These are phyloP conservation scores for Epinotia bilunana DNA, from an alignment of 2,888 invertebrate species.

Conservation along the genomic window DNA sequence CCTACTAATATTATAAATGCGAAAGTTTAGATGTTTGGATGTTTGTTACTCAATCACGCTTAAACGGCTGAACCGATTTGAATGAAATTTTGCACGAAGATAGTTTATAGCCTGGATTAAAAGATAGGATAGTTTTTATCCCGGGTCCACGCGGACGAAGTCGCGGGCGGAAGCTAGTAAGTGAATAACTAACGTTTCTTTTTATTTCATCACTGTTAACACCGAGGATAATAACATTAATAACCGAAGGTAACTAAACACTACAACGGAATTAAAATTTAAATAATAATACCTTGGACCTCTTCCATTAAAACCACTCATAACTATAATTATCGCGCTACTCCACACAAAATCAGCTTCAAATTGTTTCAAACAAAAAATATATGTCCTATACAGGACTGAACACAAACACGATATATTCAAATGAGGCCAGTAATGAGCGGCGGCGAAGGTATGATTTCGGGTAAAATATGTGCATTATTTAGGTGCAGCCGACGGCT, in stretches of 20 bases:
- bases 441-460: slow-evolving; percentile 45
- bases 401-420: slow-evolving; percentile 47
- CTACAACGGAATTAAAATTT: neutral
- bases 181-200: neutral
- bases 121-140: no score
- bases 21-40: no score
- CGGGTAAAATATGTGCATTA: slow-evolving; percentile 74
- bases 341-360: slow-evolving; percentile 26
- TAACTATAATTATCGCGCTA: slow-evolving; percentile 35
- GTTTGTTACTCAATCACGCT: no score
- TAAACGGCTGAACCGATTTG: no score
- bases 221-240: neutral
- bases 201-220: neutral
- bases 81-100: no score
- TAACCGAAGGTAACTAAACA: neutral
- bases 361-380: slow-evolving; percentile 43
- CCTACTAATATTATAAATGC: no score
- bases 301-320: slow-evolving; percentile 12
- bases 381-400: slow-evolving; percentile 41
- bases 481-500: slow-evolving; percentile 75
- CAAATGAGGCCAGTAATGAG: slow-evolving; percentile 51
- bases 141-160: no score
- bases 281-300: slow-evolving; percentile 1
- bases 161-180: no score
- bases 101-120: no score